Evolutionary conservation across 2,797 vertebrate genomes (phyloP), one percentile per base, ranked within the genome.

Genomic region (Macrochelys suwanniensis): DNA sequence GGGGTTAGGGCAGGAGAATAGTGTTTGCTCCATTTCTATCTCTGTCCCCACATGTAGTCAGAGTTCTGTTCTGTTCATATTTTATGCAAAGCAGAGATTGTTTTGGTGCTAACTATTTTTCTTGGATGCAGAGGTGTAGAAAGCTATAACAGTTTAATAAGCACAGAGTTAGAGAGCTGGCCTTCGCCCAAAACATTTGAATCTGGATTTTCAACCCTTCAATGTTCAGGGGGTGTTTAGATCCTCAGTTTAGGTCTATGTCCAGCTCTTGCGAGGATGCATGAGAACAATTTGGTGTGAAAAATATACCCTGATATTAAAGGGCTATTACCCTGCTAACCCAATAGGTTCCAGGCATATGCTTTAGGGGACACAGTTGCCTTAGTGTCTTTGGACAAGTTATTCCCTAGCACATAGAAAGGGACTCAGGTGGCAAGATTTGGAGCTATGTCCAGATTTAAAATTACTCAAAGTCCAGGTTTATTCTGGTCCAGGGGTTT

Each of bases 1-100:
- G 11, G 26, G 16, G 23, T 57, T 68, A 68, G 33, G 28, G 77
- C 16, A 74, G 37, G 16, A 65, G 61, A 5, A 3, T 25, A 59
- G 7, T 23, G n/a, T 50, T 57, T 0, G 0, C 74, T 37, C 53
- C 79, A 71, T 71, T 7, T 42, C 51, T 79, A 51, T 26, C 23
- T 57, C 0, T 31, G 5, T 6, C 57, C 17, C 6, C 21, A 74
- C 26, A 80, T 21, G 11, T 16, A 71, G 68, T 59, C 37, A 50
- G 57, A 31, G 68, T 71, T 15, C 21, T 50, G 77, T 53, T 42
- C 17, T 76, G 47, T 51, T 81, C 21, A 49, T 56, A 57, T 65
- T 78, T 85, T 45, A 85, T 86, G 68, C 8, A 47, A 83, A 77
- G 26, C 28, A 33, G 54, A 80, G 11, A 17, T 25, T 13, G 26